Base-by-base conservation (phyloP, 2,113 vertebrate genomes). In the Scatophagus argus region DNA sequence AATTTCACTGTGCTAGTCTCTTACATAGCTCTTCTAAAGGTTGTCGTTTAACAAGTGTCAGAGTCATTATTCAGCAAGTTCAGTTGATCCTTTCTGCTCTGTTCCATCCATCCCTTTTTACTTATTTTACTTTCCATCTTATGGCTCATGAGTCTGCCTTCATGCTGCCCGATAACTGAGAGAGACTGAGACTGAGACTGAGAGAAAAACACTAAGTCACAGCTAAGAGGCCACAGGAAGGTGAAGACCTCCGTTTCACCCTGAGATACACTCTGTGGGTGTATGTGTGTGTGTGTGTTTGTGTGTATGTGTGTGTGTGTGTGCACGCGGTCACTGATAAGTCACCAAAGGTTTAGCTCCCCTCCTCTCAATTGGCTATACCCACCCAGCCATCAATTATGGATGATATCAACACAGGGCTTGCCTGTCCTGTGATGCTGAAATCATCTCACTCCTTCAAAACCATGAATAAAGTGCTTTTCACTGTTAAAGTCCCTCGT, bases 381-480 rank as follows among this genome's bases (percentile, higher is more conserved):
- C 61, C 62, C 68, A 32, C 81, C 74, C 78, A 36, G n/a, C 32
- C 66, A 63, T 94, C 87, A 87, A 91, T 90, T 91, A 92, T 91
- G 78, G 77, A 93, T 91, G 74, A 74, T 83, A 87, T 76, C 82
- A 85, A 85, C 89, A 82, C 21, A 3, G 68, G 68, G 39, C 76
- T 67, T 5, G 67, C 44, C 79, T 84, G 86, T 82, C 82, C 69
- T 81, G 39, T 12, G 16, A 81, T 43, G 46, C 87, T 88, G 54
- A 84, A 91, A 81, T 83, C 56, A 71, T 61, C 58, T 56, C 43
- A 25, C 69, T 84, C 62, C 66, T 75, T 85, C 62, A 71, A 81
- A 90, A 82, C 85, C 75, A 58, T 83, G 81, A 87, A 90, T 83
- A 90, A 91, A 92, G 90, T 89, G 85, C 88, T 89, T 92, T 88